Percentiles rank a stretch among this genome's conserved stretches.
Conservation (phyloP, 2,888 invertebrate genomes). For the Choreutis nemorana region DNA sequence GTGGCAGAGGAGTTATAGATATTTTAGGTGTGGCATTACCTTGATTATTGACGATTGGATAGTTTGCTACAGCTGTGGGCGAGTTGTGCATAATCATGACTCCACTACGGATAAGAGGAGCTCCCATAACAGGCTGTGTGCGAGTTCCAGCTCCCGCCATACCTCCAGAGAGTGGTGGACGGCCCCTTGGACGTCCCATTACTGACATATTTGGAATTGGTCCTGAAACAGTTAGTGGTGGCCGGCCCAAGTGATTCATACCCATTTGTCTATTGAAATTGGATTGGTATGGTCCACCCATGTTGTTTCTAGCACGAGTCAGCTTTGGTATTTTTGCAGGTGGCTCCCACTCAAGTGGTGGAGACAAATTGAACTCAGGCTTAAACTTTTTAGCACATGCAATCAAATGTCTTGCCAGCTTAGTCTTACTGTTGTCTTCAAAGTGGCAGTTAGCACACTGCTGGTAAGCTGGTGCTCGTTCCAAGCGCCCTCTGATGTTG, state of each 20-base stretch:
- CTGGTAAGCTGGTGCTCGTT: conserved; percentile 89
- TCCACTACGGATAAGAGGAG: conserved; percentile 59
- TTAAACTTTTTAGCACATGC: conserved; percentile 92
- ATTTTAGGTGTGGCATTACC: conserved; percentile 78
- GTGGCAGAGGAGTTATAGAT: conserved; percentile 89
- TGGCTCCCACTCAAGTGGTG: conserved; percentile 92
- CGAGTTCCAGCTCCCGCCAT: conserved; percentile 23
- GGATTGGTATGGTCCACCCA: conserved; percentile 51
- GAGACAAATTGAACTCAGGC: conserved; percentile 86
- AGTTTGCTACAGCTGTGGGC: conserved; percentile 51
- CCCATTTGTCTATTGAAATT: conserved; percentile 57
- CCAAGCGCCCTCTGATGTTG: conserved; percentile 85
- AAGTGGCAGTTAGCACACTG: conserved; percentile 96
- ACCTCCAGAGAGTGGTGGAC: conserved; percentile 39
- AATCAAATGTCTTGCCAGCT: conserved; percentile 86
- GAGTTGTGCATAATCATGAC: conserved; percentile 76
- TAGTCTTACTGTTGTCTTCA: conserved; percentile 93
- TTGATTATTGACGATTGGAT: conserved; percentile 45
- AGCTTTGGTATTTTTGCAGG: conserved; percentile 90
- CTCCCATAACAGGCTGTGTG: conserved; percentile 42
- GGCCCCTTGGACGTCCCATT: conserved; percentile 52
- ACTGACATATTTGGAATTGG: conserved; percentile 34
- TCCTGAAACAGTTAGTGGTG: conserved; percentile 32
- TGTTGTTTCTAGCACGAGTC: conserved; percentile 47
- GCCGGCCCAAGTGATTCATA: conserved; percentile 44